These are phyloP conservation scores for Nothoprocta pentlandii DNA, from an alignment of 2,113 vertebrate genomes.

Conservation along the genomic window DNA sequence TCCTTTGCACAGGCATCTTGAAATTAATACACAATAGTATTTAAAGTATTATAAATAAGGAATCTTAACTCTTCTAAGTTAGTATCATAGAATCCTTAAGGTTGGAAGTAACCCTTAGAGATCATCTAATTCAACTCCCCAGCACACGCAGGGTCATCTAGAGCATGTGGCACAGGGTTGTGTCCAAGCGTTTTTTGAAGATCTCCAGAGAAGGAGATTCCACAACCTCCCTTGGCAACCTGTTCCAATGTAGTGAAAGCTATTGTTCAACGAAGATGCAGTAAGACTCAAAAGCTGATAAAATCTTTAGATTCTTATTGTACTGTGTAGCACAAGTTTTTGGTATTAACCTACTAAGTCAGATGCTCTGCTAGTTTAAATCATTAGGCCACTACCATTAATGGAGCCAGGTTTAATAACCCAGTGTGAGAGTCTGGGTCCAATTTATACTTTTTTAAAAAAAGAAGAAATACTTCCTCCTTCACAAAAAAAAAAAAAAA, in stretches of 20 bases:
- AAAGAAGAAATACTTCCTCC: not conserved
- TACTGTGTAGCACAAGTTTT: not conserved
- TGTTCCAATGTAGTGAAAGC: not conserved
- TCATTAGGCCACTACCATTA: not conserved
- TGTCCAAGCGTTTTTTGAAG: too few species aligned
- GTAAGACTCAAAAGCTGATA: conserved; percentile 4
- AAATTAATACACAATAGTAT: not conserved
- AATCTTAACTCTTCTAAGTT: conserved; percentile 1
- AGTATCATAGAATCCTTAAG: not conserved
- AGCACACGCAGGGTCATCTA: too few species aligned
- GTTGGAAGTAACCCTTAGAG: too few species aligned
- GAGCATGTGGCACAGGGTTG: too few species aligned
- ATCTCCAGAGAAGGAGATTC: too few species aligned
- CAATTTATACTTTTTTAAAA: not conserved
- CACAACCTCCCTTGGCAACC: too few species aligned
- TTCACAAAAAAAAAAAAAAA: not conserved
- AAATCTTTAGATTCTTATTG: conserved; percentile 15
- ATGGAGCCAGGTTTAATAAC: not conserved
- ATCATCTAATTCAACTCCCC: too few species aligned
- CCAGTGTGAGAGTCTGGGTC: not conserved
- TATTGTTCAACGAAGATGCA: not conserved
- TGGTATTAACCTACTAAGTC: not conserved
- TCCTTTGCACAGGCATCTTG: not conserved
- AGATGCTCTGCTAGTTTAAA: not conserved
- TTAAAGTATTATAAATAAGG: conserved; percentile 1